Conservation (phyloP, 2,113 vertebrate genomes). For the Ciconia boyciana region DNA sequence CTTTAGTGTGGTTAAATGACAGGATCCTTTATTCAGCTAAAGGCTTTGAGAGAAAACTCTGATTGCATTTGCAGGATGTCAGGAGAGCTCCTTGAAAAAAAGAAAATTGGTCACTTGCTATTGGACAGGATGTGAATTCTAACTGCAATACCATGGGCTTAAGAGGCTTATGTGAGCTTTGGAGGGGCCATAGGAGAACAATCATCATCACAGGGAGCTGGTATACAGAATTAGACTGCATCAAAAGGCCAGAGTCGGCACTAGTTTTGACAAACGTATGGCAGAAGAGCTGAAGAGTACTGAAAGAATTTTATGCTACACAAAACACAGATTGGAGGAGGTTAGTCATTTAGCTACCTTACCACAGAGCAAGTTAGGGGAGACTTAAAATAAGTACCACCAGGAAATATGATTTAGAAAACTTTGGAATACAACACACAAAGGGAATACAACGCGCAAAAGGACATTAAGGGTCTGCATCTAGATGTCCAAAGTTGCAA, state of each 20-base stretch:
- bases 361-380: not conserved
- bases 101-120: not conserved
- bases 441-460: not conserved
- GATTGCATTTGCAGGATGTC: not conserved
- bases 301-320: not conserved
- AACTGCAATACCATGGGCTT: not conserved
- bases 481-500: not conserved
- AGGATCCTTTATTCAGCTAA: not conserved
- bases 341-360: not conserved
- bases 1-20: not conserved
- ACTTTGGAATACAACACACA: not conserved
- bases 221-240: not conserved
- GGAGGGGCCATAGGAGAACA: not conserved
- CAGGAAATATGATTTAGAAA: not conserved
- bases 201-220: not conserved
- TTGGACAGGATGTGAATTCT: not conserved
- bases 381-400: not conserved
- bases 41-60: not conserved
- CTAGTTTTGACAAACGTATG: not conserved
- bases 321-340: not conserved
- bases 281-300: not conserved
- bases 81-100: not conserved
- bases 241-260: not conserved
- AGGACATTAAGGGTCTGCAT: not conserved
- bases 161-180: not conserved